Evolutionary conservation across 2,888 invertebrate species (phyloP), one percentile per base, ranked within the genome.

Genomic region (Germaria angustata): DNA sequence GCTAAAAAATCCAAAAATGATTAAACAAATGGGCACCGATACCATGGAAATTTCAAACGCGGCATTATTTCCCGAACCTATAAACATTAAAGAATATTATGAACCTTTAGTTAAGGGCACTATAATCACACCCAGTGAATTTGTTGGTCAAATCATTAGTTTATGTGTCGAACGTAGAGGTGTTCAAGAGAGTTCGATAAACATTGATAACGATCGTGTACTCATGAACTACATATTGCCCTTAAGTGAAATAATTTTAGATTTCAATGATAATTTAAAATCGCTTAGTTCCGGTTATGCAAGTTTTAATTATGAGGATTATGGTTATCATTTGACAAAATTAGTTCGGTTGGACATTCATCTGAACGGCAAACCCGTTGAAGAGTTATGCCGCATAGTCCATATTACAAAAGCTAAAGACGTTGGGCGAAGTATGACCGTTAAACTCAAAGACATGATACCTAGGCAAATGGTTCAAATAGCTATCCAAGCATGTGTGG

Each of bases 211-310:
- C 83, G 93, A 94, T 36, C 93, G 97, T 88, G 92, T 97, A 0
- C 93, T 99, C 92, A 90, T 98, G 89, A 95, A 95, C 86, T 97
- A 95, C 88, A 92, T 95, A 41, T 91, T 99, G 65, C 99, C 99
- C 0, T 92, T 99, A 6, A 96, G 95, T 86, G 99, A 99, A 93
- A 95, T 99, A 28, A 95, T 99, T 13, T 92, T 98, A 8, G 98
- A 99, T 91, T 99, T 99, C 90, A 98, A 98, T 88, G 99, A 99
- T 89, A 93, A 93, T 3, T 92, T 99, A 2, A 99, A 99, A 91
- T 95, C 96, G 13, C 87, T 97, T 17, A 95, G 96, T 2, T 98
- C 98, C 0, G 99, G 99, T 34, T 99, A 97, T 92, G 99, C 98
- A 1, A 97, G 97, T 89, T 98, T 98, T 89, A 97, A 97, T 91